Percentiles rank a stretch among this genome's conserved stretches.
Conservation (phyloP, 37 sponge, comb jelly and placozoan genomes). For the Bolinopsis microptera region DNA sequence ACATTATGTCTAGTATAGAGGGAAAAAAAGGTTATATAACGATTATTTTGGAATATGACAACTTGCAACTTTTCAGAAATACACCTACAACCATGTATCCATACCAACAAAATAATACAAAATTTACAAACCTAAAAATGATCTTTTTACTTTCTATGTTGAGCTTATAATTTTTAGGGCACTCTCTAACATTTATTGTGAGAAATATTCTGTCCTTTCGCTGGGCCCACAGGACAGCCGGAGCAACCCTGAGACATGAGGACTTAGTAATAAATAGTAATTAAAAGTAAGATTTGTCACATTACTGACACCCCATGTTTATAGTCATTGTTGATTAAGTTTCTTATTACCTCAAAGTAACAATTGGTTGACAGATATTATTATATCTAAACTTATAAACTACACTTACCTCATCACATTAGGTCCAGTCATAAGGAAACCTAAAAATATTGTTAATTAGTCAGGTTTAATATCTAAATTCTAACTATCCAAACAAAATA, state of each 20-base stretch:
- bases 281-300: neutral
- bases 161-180: neutral
- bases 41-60: too few species aligned
- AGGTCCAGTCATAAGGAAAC: neutral
- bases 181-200: slow-evolving; percentile 22
- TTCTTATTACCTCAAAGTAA: too few species aligned
- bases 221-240: neutral
- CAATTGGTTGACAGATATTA: too few species aligned
- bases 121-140: neutral
- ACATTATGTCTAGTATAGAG: too few species aligned
- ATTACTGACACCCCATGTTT: neutral
- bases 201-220: neutral
- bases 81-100: too few species aligned
- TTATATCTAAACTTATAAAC: too few species aligned
- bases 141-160: slow-evolving; percentile 5
- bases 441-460: neutral
- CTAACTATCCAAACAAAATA: too few species aligned
- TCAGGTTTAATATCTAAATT: too few species aligned
- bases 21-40: too few species aligned
- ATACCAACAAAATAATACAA: neutral
- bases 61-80: too few species aligned
- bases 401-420: neutral
- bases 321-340: too few species aligned
- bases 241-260: neutral
- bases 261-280: too few species aligned